These are phyloP conservation scores for Apoderus coryli DNA, from an alignment of 2,888 invertebrate species.

Conservation along the genomic window DNA sequence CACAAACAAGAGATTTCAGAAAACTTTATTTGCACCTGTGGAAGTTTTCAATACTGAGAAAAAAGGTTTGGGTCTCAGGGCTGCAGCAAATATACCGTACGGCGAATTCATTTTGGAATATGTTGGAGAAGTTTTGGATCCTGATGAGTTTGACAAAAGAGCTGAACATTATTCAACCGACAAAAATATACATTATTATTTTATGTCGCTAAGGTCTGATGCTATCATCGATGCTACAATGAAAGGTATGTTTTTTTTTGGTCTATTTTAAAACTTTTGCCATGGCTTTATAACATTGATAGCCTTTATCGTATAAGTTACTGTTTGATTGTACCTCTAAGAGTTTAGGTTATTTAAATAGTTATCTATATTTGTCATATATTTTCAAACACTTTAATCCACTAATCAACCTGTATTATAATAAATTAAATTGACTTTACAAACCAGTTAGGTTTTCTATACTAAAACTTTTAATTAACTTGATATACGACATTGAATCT, in stretches of 20 bases:
- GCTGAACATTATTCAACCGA: slow-evolving; percentile 80
- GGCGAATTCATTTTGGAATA: slow-evolving; percentile 97
- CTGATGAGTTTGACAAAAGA: slow-evolving; percentile 75
- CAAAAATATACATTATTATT: slow-evolving; percentile 88
- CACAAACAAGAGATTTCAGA: slow-evolving; percentile 90
- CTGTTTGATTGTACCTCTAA: no score
- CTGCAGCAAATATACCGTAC: slow-evolving; percentile 50
- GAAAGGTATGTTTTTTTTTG: slow-evolving; percentile 40
- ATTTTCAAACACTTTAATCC: no score
- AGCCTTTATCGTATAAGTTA: no score
- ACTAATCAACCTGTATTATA: no score
- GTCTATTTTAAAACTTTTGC: no score
- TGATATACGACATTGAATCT: no score
- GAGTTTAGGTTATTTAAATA: no score
- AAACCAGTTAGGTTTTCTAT: no score
- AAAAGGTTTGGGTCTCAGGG: slow-evolving; percentile 89
- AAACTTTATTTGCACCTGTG: slow-evolving; percentile 66
- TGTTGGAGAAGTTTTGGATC: slow-evolving; percentile 91
- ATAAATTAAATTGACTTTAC: no score
- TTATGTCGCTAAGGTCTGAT: slow-evolving; percentile 91
- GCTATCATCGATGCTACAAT: slow-evolving; percentile 91
- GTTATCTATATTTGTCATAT: no score
- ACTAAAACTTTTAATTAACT: no score
- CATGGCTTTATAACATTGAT: no score
- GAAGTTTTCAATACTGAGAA: slow-evolving; percentile 83